These are phyloP conservation scores for Heliconius sara DNA, from an alignment of 2,888 invertebrate species.

Conservation along the genomic window DNA sequence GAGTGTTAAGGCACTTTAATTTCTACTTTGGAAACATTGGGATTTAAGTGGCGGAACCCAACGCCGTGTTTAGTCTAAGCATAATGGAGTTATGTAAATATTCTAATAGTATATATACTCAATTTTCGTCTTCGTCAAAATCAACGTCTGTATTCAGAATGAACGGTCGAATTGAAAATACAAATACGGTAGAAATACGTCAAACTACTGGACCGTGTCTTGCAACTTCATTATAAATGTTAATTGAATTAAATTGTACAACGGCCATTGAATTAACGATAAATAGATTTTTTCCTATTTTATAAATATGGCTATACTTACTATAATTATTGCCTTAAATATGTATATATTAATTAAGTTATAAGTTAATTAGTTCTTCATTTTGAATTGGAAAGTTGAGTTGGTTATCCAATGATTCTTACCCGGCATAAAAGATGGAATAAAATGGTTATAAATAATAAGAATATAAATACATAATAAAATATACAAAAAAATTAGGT, in stretches of 20 bases:
- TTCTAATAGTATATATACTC: too few species aligned
- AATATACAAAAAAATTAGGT: too few species aligned
- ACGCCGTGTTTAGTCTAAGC: too few species aligned
- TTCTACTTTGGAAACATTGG: too few species aligned
- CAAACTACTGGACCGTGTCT: conserved; percentile 50
- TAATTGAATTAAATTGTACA: conserved; percentile 43
- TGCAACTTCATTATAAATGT: conserved; percentile 49
- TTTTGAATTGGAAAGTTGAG: not conserved
- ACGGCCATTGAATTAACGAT: conserved; percentile 32
- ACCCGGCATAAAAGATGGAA: too few species aligned
- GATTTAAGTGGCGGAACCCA: too few species aligned
- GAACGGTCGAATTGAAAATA: conserved; percentile 20
- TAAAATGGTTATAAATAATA: too few species aligned
- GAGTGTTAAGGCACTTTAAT: too few species aligned
- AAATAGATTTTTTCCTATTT: conserved; percentile 35
- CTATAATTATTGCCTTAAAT: not conserved
- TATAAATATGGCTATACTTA: not conserved
- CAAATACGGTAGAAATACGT: conserved; percentile 48
- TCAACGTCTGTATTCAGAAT: not conserved
- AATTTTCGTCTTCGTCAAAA: not conserved
- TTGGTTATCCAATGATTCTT: too few species aligned
- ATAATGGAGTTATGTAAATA: too few species aligned
- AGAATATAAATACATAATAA: too few species aligned
- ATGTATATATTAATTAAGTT: not conserved
- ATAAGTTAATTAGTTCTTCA: not conserved